A percentile compares a stretch with the other conserved stretches of the same genome.
Evolutionary conservation across 2,888 invertebrate species (phyloP).

Genomic region (Ecdyonurus torrentis): DNA sequence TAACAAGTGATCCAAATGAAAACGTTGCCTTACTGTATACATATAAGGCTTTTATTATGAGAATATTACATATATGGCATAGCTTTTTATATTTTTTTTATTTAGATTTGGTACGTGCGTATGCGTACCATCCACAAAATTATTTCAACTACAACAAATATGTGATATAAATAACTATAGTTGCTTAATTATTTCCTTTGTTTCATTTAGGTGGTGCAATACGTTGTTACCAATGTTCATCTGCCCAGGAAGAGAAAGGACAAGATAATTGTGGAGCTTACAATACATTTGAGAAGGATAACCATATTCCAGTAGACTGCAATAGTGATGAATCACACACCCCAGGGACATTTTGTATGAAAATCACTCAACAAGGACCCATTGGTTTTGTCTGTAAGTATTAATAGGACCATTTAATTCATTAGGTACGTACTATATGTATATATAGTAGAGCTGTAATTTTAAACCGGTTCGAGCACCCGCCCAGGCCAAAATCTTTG

Average conservation of each 20-base stretch:
- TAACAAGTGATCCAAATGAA: no score
- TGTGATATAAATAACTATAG: no score
- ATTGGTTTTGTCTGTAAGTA: slow-evolving; percentile 86
- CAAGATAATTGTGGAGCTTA: slow-evolving; percentile 87
- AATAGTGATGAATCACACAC: slow-evolving; percentile 85
- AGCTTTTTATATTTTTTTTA: no score
- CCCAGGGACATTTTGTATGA: slow-evolving; percentile 94
- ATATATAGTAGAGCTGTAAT: neutral
- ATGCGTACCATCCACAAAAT: no score
- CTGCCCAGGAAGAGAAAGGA: slow-evolving; percentile 59
- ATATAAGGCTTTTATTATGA: no score
- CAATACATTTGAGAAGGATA: slow-evolving; percentile 60
- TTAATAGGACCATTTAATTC: neutral
- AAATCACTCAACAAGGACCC: slow-evolving; percentile 84
- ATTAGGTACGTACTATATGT: neutral
- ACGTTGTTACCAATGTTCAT: slow-evolving; percentile 88
- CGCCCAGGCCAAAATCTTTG: no score
- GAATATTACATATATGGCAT: no score
- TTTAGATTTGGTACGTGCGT: no score
- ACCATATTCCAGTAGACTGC: slow-evolving; percentile 84
- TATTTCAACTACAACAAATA: no score
- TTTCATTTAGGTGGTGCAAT: slow-evolving; percentile 42
- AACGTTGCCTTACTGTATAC: no score
- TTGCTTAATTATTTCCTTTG: no score
- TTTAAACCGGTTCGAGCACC: no score